Evolutionary conservation across 2,888 invertebrate species (phyloP).

Genomic region (Erannis defoliaria): DNA sequence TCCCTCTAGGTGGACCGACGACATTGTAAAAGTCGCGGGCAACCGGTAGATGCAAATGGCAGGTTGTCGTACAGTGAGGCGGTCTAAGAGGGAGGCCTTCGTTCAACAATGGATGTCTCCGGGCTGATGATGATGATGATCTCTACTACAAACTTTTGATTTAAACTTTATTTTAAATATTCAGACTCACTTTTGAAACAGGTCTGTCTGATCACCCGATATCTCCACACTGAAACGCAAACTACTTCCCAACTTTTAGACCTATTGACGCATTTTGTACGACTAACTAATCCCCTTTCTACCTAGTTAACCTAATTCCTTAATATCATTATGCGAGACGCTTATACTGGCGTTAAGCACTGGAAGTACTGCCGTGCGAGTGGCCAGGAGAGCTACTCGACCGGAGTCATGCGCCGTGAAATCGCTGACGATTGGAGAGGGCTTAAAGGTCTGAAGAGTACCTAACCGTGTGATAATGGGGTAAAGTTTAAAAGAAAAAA

Average conservation of each 20-base stretch:
- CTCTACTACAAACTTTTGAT: too few species aligned
- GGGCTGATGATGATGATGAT: too few species aligned
- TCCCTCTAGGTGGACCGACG: too few species aligned
- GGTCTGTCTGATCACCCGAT: background rate
- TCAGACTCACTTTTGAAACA: background rate
- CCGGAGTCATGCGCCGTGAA: slow-evolving; percentile 69
- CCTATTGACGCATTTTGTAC: background rate
- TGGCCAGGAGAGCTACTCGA: slow-evolving; percentile 60
- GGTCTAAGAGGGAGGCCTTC: too few species aligned
- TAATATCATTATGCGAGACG: slow-evolving; percentile 63
- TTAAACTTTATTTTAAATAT: background rate
- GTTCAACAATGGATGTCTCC: too few species aligned
- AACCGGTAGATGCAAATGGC: too few species aligned
- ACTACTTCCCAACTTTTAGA: background rate
- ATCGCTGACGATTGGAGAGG: slow-evolving; percentile 48
- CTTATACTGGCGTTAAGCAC: slow-evolving; percentile 48
- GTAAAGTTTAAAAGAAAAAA: slow-evolving; percentile 1
- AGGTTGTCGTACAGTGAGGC: too few species aligned
- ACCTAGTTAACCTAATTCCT: slow-evolving; percentile 45
- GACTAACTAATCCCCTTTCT: slow-evolving; percentile 22
- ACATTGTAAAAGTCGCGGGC: too few species aligned
- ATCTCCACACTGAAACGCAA: background rate
- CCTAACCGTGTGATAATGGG: background rate
- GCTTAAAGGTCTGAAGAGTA: background rate
- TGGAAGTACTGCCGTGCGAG: slow-evolving; percentile 44